Percentiles rank a stretch among this genome's conserved stretches.
phyloP scores from a whole-genome alignment of 2,113 vertebrate species.

The Etheostoma cragini region DNA sequence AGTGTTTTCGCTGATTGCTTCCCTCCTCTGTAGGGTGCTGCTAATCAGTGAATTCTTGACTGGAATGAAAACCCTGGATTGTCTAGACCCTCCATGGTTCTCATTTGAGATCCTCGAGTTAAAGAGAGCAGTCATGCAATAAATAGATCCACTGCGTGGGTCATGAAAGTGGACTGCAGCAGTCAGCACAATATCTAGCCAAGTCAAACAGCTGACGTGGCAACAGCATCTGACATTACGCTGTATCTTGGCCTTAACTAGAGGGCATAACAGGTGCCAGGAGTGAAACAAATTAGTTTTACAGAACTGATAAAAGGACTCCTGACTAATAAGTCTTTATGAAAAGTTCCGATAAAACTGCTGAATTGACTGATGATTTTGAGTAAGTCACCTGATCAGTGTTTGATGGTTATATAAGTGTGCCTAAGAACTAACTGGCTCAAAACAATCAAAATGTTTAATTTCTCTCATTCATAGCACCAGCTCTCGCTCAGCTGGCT shows the following conservation, averaged over 20 bases:
- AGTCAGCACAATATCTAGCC: constrained; percentile 18
- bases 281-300: constrained; percentile 9
- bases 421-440: too few relatives aligned
- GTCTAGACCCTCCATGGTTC: neutral
- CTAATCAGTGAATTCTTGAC: constrained; percentile 43
- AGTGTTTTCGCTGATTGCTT: constrained; percentile 34
- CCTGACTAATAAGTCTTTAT: neutral
- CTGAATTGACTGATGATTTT: too few relatives aligned
- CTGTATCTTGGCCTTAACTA: constrained; percentile 11
- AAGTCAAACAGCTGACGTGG: constrained; percentile 39
- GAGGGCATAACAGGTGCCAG: constrained; percentile 10
- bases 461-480: too few relatives aligned
- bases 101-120: constrained; percentile 7
- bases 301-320: constrained; percentile 14
- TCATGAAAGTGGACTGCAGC: constrained; percentile 12
- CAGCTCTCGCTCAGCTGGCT: too few relatives aligned
- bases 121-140: constrained; percentile 9
- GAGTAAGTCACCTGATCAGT: too few relatives aligned
- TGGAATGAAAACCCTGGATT: constrained; percentile 26
- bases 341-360: neutral
- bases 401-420: too few relatives aligned
- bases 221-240: neutral
- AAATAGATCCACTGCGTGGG: constrained; percentile 3
- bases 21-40: neutral
- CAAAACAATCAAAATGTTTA: too few relatives aligned